A percentile compares a stretch with the other conserved stretches of the same genome.
These are phyloP conservation scores for Acropternis orthonyx DNA, from an alignment of 2,797 vertebrate genomes.

Conservation along the genomic window DNA sequence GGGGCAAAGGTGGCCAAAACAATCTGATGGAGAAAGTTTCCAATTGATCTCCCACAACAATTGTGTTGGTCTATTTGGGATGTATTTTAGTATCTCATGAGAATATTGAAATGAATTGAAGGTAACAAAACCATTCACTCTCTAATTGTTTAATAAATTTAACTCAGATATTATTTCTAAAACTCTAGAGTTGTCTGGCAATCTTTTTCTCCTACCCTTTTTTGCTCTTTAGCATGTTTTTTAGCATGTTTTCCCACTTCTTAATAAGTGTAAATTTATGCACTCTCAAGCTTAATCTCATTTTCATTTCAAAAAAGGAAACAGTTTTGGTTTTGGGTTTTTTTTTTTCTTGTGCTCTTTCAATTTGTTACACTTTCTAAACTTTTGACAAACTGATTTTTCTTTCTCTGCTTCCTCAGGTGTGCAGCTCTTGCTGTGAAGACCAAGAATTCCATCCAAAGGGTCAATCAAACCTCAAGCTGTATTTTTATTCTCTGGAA, in stretches of 20 bases:
- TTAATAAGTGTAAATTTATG: neutral
- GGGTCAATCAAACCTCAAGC: neutral
- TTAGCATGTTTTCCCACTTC: neutral
- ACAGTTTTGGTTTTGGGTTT: neutral
- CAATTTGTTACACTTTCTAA: neutral
- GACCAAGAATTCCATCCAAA: neutral
- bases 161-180: neutral
- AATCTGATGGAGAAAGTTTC: neutral
- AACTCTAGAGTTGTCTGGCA: neutral
- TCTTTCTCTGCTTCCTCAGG: neutral
- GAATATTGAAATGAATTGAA: neutral
- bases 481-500: neutral
- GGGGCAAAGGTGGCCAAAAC: neutral
- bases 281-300: neutral
- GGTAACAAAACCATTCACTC: neutral
- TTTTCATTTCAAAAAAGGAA: neutral
- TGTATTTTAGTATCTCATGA: neutral
- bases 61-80: neutral
- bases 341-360: neutral
- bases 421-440: neutral
- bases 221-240: neutral
- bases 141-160: neutral
- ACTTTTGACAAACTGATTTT: neutral
- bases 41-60: neutral
- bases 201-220: neutral